These are phyloP conservation scores for Steatornis caripensis DNA, from an alignment of 2,113 vertebrate species.

Conservation along the genomic window DNA sequence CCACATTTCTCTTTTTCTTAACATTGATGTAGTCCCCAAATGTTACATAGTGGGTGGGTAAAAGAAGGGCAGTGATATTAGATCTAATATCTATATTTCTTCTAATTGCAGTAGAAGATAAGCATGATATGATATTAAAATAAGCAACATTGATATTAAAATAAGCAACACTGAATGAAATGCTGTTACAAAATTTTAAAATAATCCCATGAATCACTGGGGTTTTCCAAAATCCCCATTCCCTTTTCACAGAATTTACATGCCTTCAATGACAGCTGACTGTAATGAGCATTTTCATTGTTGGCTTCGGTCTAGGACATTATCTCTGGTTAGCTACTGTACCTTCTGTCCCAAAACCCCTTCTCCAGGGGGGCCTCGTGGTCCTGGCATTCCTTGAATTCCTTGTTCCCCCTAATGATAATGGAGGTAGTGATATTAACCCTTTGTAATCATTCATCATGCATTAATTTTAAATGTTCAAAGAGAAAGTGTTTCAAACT, in stretches of 20 bases:
- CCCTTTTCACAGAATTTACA: not conserved
- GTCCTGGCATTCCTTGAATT: conserved; percentile 84
- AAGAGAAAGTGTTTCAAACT: not conserved
- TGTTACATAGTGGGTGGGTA: not conserved
- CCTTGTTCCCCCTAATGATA: conserved; percentile 83
- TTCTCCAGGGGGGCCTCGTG: conserved; percentile 83
- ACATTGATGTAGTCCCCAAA: not conserved
- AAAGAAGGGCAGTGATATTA: not conserved
- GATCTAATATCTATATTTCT: not conserved
- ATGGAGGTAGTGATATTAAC: conserved; percentile 19
- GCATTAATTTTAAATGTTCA: not conserved
- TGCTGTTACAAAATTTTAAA: not conserved
- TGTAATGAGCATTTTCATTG: not conserved
- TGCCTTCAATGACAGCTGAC: not conserved
- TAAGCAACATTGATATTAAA: not conserved
- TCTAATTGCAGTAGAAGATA: not conserved
- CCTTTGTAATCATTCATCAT: not conserved
- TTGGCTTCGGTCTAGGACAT: not conserved
- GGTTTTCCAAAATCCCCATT: not conserved
- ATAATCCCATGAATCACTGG: not conserved
- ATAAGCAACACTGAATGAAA: not conserved
- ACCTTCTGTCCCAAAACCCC: conserved; percentile 87
- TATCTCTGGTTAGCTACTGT: not conserved
- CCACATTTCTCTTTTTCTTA: not conserved
- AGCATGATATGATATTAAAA: not conserved